phyloP scores from a whole-genome alignment of 2,888 invertebrate species.

The Nomada ruficornis region DNA sequence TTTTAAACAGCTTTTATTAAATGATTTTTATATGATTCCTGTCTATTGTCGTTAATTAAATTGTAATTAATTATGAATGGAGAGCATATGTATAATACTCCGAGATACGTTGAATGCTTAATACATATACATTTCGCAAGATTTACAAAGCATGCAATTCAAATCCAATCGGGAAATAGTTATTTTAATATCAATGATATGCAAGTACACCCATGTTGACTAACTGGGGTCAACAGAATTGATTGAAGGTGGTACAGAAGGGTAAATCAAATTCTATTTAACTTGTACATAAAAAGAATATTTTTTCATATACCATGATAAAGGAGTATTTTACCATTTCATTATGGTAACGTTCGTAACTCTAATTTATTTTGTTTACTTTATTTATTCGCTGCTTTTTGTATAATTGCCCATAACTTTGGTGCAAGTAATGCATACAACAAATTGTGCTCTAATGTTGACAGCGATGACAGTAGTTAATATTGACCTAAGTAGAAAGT shows the following conservation, averaged over 20 bases:
- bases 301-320: not conserved
- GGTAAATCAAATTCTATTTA: constrained; percentile 3
- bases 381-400: not conserved
- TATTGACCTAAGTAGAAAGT: constrained; percentile 52
- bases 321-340: not conserved
- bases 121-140: not conserved
- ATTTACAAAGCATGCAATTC: no score
- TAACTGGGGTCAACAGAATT: constrained; percentile 18
- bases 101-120: not conserved
- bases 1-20: no score
- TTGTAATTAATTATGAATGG: no score
- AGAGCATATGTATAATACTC: no score
- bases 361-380: not conserved
- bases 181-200: constrained; percentile 9
- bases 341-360: not conserved
- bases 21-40: no score
- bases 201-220: constrained; percentile 9
- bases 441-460: constrained; percentile 14
- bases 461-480: constrained; percentile 3
- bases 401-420: not conserved
- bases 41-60: no score
- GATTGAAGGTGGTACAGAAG: not conserved
- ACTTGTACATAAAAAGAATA: not conserved
- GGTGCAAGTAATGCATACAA: not conserved
- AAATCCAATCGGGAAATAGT: no score